Conservation (phyloP, 2,113 vertebrate genomes). For the Amia ocellicauda region DNA sequence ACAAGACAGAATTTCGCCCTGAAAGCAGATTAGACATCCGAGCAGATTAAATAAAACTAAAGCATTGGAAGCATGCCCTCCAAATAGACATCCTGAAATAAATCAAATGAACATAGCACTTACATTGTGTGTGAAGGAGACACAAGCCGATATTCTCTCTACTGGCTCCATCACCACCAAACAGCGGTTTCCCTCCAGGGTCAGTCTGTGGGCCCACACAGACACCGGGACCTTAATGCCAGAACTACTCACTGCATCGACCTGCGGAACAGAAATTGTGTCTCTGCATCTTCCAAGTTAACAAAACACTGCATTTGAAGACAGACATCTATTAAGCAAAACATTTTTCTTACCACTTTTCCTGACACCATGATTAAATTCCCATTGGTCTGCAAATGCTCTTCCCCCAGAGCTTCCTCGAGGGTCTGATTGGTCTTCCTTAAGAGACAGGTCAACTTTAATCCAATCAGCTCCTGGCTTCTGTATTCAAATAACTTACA, state of each 20-base stretch:
- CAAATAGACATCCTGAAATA: not conserved
- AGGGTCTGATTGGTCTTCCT: slow-evolving; percentile 66
- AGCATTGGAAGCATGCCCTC: not conserved
- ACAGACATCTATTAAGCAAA: too few species aligned
- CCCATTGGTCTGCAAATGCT: slow-evolving; percentile 60
- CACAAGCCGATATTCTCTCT: slow-evolving; percentile 72
- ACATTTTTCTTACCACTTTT: slow-evolving; percentile 74
- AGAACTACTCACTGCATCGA: slow-evolving; percentile 64
- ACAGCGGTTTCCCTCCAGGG: slow-evolving; percentile 48
- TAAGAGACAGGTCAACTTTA: slow-evolving; percentile 69
- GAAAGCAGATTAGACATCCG: slow-evolving; percentile 15
- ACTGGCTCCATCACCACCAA: slow-evolving; percentile 80
- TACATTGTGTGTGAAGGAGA: slow-evolving; percentile 75
- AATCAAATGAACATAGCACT: too few species aligned
- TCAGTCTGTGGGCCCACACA: slow-evolving; percentile 64
- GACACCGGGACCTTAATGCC: slow-evolving; percentile 72
- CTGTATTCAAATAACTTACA: slow-evolving; percentile 77
- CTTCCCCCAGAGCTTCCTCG: slow-evolving; percentile 68
- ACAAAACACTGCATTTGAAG: not conserved
- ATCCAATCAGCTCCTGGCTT: slow-evolving; percentile 70
- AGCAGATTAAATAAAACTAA: too few species aligned
- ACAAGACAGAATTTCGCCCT: slow-evolving; percentile 79
- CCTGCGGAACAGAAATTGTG: slow-evolving; percentile 50
- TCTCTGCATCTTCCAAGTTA: too few species aligned
- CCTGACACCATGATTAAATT: slow-evolving; percentile 56